Percentiles rank a stretch among this genome's conserved stretches.
phyloP scores from a whole-genome alignment of 2,113 vertebrate genomes.

The Xyrauchen texanus region DNA sequence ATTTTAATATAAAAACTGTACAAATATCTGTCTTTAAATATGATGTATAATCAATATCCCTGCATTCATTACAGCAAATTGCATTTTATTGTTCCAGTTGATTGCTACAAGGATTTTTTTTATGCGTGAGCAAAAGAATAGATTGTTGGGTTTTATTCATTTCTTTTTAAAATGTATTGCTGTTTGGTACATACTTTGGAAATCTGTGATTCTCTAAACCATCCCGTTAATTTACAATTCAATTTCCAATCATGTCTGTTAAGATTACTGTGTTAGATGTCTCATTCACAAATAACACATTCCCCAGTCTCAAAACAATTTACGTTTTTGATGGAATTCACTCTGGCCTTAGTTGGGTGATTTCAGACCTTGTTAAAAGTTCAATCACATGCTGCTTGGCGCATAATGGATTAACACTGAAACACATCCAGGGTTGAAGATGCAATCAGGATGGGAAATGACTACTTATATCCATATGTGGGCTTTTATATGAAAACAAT shows the following conservation, averaged over 20 bases:
- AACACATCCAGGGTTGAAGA: conserved; percentile 8
- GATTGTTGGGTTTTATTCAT: neutral
- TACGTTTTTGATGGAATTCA: conserved; percentile 43
- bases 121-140: neutral
- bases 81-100: neutral
- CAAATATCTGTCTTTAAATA: neutral
- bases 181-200: conserved; percentile 20
- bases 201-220: conserved; percentile 10
- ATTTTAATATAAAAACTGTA: neutral
- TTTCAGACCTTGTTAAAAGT: conserved; percentile 54
- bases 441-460: conserved; percentile 33
- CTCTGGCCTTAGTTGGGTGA: conserved; percentile 35
- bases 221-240: conserved; percentile 38
- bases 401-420: conserved; percentile 38
- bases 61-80: neutral
- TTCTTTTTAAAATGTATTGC: neutral
- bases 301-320: conserved; percentile 31
- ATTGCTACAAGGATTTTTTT: neutral
- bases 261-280: conserved; percentile 33
- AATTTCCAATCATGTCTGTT: conserved; percentile 37
- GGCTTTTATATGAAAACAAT: neutral
- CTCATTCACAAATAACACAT: conserved; percentile 17
- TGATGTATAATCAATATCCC: neutral
- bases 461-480: neutral
- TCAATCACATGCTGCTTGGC: conserved; percentile 35